Evolutionary conservation across 30 jellyfish, hydroid and myxozoan species (phyloP).

Genomic region (Clytia hemisphaerica): DNA sequence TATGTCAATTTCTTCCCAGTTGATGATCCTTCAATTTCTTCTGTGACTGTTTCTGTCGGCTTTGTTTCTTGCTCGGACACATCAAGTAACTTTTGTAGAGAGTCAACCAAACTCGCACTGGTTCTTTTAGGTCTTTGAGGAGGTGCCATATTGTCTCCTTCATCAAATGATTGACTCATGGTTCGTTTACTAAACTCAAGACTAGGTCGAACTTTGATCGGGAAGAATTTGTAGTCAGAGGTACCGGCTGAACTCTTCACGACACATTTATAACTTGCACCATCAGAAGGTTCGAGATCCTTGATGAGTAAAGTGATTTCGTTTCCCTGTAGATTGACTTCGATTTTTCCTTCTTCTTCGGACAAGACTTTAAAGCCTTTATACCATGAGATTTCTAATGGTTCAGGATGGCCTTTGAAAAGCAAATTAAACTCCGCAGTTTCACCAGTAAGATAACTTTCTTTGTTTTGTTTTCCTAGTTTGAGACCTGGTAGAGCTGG

Average conservation of each 20-base stretch:
- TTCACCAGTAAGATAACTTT: slow-evolving; percentile 34
- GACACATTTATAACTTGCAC: slow-evolving; percentile 67
- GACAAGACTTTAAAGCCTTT: slow-evolving; percentile 51
- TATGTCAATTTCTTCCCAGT: no score
- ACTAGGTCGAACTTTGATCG: no score
- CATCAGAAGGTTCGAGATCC: slow-evolving; percentile 48
- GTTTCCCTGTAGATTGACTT: slow-evolving; percentile 31
- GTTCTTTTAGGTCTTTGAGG: no score
- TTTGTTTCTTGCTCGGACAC: no score
- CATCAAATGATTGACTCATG: no score
- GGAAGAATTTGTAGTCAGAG: slow-evolving; percentile 41
- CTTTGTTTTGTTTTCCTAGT: background rate
- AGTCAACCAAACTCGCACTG: no score
- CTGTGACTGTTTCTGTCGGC: no score
- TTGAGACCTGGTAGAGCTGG: slow-evolving; percentile 13
- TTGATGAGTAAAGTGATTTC: slow-evolving; percentile 26
- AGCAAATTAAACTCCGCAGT: slow-evolving; percentile 44
- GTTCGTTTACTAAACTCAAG: no score
- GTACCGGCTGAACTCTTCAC: slow-evolving; percentile 61
- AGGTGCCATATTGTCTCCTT: no score
- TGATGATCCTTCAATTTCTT: no score
- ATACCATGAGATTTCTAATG: slow-evolving; percentile 52
- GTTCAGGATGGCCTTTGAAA: slow-evolving; percentile 22
- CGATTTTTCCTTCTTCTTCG: slow-evolving; percentile 26
- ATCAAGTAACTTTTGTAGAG: no score